Evolutionary conservation across 1,140 invertebrate species (phyloP).

Genomic region (Globodera rostochiensis): DNA sequence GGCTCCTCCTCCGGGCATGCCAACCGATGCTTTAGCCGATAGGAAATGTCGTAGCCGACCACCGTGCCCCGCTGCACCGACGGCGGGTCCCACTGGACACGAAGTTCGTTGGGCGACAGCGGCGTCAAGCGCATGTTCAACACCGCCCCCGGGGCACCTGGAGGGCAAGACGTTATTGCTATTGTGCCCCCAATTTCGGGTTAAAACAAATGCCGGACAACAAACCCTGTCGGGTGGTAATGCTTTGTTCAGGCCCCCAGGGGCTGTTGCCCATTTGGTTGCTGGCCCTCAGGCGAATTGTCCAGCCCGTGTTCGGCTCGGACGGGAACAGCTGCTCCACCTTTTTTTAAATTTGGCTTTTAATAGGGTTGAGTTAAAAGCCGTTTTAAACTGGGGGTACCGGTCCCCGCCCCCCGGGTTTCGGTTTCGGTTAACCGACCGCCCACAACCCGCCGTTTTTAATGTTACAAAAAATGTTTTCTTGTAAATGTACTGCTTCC

Average conservation of each 20-base stretch:
- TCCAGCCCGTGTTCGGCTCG: slow-evolving; percentile 64
- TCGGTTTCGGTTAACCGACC: too few species aligned
- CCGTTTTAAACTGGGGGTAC: too few species aligned
- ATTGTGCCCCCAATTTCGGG: too few species aligned
- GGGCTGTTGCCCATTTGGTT: slow-evolving; percentile 60
- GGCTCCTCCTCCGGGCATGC: slow-evolving; percentile 65
- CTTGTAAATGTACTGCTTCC: too few species aligned
- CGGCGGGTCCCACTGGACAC: slow-evolving; percentile 58
- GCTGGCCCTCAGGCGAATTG: slow-evolving; percentile 55
- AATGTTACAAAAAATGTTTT: too few species aligned
- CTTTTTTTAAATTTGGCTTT: too few species aligned
- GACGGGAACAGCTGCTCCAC: slow-evolving; percentile 64
- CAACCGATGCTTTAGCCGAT: slow-evolving; percentile 62
- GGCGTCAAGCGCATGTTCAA: slow-evolving; percentile 58
- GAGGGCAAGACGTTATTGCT: too few species aligned
- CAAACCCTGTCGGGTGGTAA: slow-evolving; percentile 62
- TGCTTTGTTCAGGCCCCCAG: slow-evolving; percentile 60
- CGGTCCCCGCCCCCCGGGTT: too few species aligned
- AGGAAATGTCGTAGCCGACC: slow-evolving; percentile 65
- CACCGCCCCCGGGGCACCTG: slow-evolving; percentile 56
- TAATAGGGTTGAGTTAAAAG: too few species aligned
- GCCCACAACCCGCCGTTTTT: too few species aligned
- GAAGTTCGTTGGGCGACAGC: slow-evolving; percentile 62
- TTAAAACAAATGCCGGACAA: too few species aligned
- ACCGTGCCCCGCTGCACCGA: slow-evolving; percentile 53